Evolutionary conservation across 2,113 vertebrate species (phyloP), one percentile per base, ranked within the genome.

Genomic region (Aramus guarauna): DNA sequence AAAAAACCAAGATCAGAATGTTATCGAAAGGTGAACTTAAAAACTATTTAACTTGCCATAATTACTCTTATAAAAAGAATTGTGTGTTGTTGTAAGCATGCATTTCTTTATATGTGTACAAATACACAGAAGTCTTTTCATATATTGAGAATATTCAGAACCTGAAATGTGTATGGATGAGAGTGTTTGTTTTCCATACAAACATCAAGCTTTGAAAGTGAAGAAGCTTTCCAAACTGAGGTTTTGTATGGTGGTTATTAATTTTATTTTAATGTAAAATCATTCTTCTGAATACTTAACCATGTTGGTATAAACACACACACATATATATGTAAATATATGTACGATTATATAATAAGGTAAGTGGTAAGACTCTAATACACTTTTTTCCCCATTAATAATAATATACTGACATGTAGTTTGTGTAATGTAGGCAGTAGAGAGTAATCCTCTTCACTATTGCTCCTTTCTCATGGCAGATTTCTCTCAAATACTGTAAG

Each of bases 11-110:
- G 98, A 99, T 98, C 95, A 97, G 97, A 96, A 98, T 98, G 97
- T 97, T 99, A 95, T 98, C 99, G 94, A 99, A 99, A 99, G 99
- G 99, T 99, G 97, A 98, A 97, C 77, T 93, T 91, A 63, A 94
- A 41, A 94, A 95, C 58, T 78, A 41, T 91, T 97, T 92, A n/a
- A 88, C n/a, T 81, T 81, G 37, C n/a, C 80, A 4, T 76, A 58
- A 23, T 67, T 85, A 30, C 17, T 60, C 16, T 41, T 84, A 19
- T 20, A 60, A 55, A 73, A 94, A 68, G 4, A 9, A 56, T 41
- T 20, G 17, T 89, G 11, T 63, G 15, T 79, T 91, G 78, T 76
- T 59, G 22, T 22, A 64, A 78, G 36, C 29, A 27, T 80, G 3
- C 39, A 5, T 88, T 64, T 92, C 12, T 85, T 79, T 77, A 17